Evolutionary conservation across 2,797 vertebrate genomes (phyloP), one percentile per base, ranked within the genome.

Genomic region (Rhinogobio ventralis): DNA sequence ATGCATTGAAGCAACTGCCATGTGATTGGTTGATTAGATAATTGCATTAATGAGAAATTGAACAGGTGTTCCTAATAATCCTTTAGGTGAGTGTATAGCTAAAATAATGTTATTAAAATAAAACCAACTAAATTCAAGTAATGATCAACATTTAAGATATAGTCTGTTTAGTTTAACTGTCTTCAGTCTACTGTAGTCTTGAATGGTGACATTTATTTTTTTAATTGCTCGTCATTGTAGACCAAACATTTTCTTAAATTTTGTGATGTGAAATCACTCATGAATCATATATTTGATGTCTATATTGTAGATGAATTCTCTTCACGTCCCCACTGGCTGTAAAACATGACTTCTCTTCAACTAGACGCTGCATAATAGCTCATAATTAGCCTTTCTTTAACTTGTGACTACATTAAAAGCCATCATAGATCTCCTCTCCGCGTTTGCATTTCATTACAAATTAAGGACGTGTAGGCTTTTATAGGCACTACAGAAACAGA

Each of bases 351-450:
- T 90, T 78, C 87, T 87, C 77, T 28, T 89, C 85, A 92, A 88
- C 91, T 81, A 91, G 87, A 89, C 89, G 78, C 87, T 88, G 88
- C 87, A 91, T 93, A 92, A 93, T 93, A 93, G 92, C 87, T 69
- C 89, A 86, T 92, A 92, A 93, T 93, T 93, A 94, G 88, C 84
- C 83, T 91, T 86, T 89, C 88, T 92, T 88, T 91, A 91, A 91
- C 82, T 85, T 92, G 90, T 93, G 92, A 92, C 92, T 92, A 90
- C 90, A 90, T 93, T 91, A 94, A 93, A 91, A 91, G 90, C 89
- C 89, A 88, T 87, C 89, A 91, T 90, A 90, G 88, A 93, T 94
- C 90, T 94, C 90, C 88, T 89, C 89, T 91, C 89, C 25, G 1
- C 76, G 86, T 89, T 84, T 90, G 92, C 89, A 87, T 92, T 84